Percentiles rank a stretch among this genome's conserved stretches.
Evolutionary conservation across 2,888 invertebrate genomes (phyloP).

Genomic region (Trissolcus japonicus): DNA sequence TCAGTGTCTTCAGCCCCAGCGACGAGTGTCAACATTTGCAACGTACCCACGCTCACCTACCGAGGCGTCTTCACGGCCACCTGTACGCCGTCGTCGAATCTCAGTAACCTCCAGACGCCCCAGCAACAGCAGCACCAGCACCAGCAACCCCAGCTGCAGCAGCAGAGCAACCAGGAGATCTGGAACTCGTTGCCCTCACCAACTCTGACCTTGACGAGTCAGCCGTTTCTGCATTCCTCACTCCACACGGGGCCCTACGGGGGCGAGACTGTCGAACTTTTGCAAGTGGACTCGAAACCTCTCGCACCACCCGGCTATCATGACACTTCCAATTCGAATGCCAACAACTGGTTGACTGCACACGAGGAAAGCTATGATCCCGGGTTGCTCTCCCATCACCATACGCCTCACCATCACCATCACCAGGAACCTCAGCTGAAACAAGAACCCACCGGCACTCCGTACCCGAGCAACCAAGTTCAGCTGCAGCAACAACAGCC

Average conservation of each 20-base stretch:
- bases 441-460: conserved; percentile 81
- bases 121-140: conserved; percentile 77
- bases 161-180: conserved; percentile 70
- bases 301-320: conserved; percentile 81
- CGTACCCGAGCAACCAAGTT: conserved; percentile 67
- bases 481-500: conserved; percentile 71
- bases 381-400: conserved; percentile 78
- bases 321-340: conserved; percentile 79
- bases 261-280: conserved; percentile 71
- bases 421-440: conserved; percentile 82
- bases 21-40: conserved; percentile 76
- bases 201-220: conserved; percentile 69
- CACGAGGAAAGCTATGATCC: conserved; percentile 76
- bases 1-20: conserved; percentile 65
- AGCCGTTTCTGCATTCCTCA: conserved; percentile 73
- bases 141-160: conserved; percentile 74
- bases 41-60: conserved; percentile 77
- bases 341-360: conserved; percentile 75
- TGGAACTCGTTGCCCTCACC: conserved; percentile 73
- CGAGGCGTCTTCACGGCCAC: conserved; percentile 86
- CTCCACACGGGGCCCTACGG: conserved; percentile 73
- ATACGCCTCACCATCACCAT: conserved; percentile 77
- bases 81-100: conserved; percentile 82
- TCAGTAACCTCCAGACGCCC: conserved; percentile 78
- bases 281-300: conserved; percentile 77